Conservation (phyloP, 2,797 vertebrate genomes). For the Arrhamphus sclerolepis region DNA sequence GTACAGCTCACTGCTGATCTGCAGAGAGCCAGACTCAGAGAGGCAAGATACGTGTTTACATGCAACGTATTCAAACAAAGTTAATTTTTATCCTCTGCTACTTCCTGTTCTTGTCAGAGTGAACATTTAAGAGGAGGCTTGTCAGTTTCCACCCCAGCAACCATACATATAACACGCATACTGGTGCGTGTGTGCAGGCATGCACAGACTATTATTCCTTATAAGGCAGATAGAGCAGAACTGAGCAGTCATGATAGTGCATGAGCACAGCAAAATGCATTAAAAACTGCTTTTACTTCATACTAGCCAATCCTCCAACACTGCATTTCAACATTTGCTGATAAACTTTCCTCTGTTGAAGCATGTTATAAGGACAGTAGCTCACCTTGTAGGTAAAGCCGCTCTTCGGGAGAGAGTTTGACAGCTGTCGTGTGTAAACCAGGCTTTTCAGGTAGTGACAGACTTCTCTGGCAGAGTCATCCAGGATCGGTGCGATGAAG, state of each 20-base stretch:
- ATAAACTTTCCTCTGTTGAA: neutral
- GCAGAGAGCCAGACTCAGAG: neutral
- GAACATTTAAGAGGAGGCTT: slow-evolving; percentile 24
- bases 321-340: neutral
- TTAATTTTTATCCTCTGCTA: slow-evolving; percentile 19
- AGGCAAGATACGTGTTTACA: slow-evolving; percentile 32
- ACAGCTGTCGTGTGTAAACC: slow-evolving; percentile 73
- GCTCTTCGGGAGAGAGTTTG: slow-evolving; percentile 84
- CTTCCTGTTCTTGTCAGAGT: slow-evolving; percentile 61
- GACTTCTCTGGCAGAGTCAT: slow-evolving; percentile 83
- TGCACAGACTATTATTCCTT: slow-evolving; percentile 19
- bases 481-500: slow-evolving; percentile 90
- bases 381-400: slow-evolving; percentile 88
- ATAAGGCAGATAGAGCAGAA: slow-evolving; percentile 37
- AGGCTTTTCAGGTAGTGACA: slow-evolving; percentile 79
- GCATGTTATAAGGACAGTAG: too few species aligned
- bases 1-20: slow-evolving; percentile 4
- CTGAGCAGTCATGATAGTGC: neutral
- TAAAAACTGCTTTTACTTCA: neutral
- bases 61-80: slow-evolving; percentile 8
- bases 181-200: neutral
- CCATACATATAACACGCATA: slow-evolving; percentile 1
- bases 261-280: too few species aligned
- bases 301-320: neutral
- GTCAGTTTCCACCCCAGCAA: slow-evolving; percentile 6